Evolutionary conservation across 2,113 vertebrate species (phyloP), one percentile per base, ranked within the genome.

Genomic region (Haliaeetus leucogaster): DNA sequence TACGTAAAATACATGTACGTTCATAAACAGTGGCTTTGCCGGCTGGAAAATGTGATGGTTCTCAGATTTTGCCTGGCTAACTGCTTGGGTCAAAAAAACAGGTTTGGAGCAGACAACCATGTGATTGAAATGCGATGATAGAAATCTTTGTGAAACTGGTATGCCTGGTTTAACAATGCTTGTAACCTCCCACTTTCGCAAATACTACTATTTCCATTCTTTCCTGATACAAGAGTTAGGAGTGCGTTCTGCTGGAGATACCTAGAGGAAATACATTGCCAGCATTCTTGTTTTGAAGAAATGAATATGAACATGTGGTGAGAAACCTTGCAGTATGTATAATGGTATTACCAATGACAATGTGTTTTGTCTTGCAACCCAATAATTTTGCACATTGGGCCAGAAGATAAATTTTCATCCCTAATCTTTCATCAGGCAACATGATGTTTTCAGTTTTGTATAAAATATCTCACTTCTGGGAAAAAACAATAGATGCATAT

Each of bases 401-500:
- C 63, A n/a, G 67, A 92, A 79, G 72, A 83, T 50, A 90, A 34
- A 59, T 71, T 95, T 97, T 89, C 8, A 7, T 83, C 45, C 70
- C 36, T 53, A 72, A 25, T 72, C 12, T 70, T n/a, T 55, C 14
- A 73, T 92, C 80, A 86, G 16, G 82, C 43, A 34, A 42, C 40
- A 21, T 29, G 68, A 16, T 86, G 16, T 72, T 89, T 79, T 92
- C 61, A 70, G 29, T 92, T 97, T 92, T 90, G 17, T 55, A 66
- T 65, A 84, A 94, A 90, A 87, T 92, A 62, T 30, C 34, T 89
- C 48, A 80, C 55, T 82, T 93, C 63, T 92, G 71, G 47, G 78
- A 97, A 93, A 96, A 96, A 86, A 66, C 34, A 59, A 47, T 63
- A 74, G 65, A 86, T 90, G 80, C 26, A 58, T 82, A 59, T 87